These are phyloP conservation scores for Agriopis marginaria DNA, from an alignment of 2,888 invertebrate genomes.

Conservation along the genomic window DNA sequence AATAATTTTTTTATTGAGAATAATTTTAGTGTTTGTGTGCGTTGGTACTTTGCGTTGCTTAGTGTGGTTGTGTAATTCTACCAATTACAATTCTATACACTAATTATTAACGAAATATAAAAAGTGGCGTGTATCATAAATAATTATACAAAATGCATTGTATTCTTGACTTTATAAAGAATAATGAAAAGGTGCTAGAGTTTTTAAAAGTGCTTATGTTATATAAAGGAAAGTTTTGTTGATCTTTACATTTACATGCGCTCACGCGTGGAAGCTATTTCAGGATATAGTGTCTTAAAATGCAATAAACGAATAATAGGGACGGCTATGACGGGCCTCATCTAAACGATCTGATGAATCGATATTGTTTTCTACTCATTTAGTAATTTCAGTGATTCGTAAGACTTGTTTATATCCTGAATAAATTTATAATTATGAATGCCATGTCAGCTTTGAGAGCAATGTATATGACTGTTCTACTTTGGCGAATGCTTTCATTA, in stretches of 20 bases:
- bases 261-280: constrained; percentile 42
- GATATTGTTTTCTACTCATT: background rate
- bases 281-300: constrained; percentile 48
- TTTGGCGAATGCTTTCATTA: constrained; percentile 35
- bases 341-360: background rate
- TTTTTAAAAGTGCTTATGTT: constrained; percentile 34
- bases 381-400: constrained; percentile 3
- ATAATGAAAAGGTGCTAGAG: constrained; percentile 34
- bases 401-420: constrained; percentile 49
- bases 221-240: constrained; percentile 24
- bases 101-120: background rate
- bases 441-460: constrained; percentile 40
- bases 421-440: constrained; percentile 22
- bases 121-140: background rate
- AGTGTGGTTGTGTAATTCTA: background rate
- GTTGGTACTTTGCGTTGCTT: background rate
- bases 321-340: constrained; percentile 11
- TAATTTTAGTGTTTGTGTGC: background rate
- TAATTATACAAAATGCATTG: constrained; percentile 13
- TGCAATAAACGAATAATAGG: constrained; percentile 19
- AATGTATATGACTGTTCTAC: constrained; percentile 43
- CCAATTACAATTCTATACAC: constrained; percentile 8
- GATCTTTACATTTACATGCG: constrained; percentile 31
- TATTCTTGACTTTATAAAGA: constrained; percentile 23
- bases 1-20: background rate